Conservation (phyloP, 2,888 invertebrate genomes). For the Rhingia rostrata region DNA sequence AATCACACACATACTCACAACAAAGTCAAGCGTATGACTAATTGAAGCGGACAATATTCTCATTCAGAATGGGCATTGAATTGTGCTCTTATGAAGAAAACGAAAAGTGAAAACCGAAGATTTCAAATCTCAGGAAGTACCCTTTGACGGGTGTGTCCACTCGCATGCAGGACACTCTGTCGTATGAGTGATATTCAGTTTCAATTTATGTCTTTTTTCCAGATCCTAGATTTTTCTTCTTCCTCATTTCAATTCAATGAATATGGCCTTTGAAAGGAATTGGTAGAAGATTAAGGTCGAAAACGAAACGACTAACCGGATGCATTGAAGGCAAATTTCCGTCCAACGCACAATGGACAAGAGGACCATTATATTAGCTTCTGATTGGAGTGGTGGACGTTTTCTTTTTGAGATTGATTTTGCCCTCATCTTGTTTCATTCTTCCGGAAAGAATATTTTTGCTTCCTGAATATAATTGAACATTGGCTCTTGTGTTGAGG, state of each 20-base stretch:
- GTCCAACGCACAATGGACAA: conserved; percentile 25
- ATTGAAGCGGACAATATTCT: conserved; percentile 17
- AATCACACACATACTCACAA: conserved; percentile 5
- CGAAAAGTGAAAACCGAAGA: background rate
- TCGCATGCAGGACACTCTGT: background rate
- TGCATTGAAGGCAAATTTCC: conserved; percentile 59
- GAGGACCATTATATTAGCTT: conserved; percentile 60
- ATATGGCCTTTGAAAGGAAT: conserved; percentile 10
- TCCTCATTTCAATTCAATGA: conserved; percentile 8
- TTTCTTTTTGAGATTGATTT: conserved; percentile 12
- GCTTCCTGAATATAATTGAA: conserved; percentile 42
- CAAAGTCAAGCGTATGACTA: conserved; percentile 29
- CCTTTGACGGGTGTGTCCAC: background rate
- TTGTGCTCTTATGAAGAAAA: background rate
- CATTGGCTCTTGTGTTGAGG: conserved; percentile 16
- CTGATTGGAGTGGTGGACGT: conserved; percentile 32
- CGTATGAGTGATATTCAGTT: conserved; percentile 25
- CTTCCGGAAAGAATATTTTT: conserved; percentile 45
- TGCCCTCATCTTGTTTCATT: conserved; percentile 11
- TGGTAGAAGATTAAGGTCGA: conserved; percentile 2
- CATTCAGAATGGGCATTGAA: conserved; percentile 6
- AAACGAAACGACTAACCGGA: conserved; percentile 60
- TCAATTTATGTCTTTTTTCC: conserved; percentile 37
- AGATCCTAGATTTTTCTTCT: too few relatives aligned
- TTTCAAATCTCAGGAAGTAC: background rate